Percentiles rank a stretch among this genome's conserved stretches.
These are phyloP conservation scores for Willowsia nigromaculata DNA, from an alignment of 2,888 invertebrate genomes.

Conservation along the genomic window DNA sequence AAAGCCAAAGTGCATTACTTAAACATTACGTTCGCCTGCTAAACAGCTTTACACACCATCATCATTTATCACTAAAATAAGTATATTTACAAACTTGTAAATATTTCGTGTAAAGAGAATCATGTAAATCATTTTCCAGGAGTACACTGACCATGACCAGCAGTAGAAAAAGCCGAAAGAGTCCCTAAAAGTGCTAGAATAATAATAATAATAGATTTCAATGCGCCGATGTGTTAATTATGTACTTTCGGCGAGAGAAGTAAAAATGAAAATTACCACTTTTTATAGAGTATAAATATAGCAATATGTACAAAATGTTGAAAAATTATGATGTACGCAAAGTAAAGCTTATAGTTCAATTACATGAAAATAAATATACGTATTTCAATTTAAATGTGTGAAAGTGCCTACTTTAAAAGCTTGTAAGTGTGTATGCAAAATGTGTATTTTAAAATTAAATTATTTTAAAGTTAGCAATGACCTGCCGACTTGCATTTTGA, in stretches of 20 bases:
- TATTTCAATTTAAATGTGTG: neutral
- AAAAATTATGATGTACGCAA: neutral
- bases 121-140: neutral
- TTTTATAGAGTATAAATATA: neutral
- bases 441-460: constrained; percentile 21
- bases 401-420: no score
- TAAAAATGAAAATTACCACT: constrained; percentile 15
- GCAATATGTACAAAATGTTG: neutral
- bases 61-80: neutral
- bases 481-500: neutral
- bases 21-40: neutral
- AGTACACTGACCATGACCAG: neutral
- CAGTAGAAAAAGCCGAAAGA: neutral
- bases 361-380: neutral
- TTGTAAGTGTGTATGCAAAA: neutral
- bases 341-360: neutral
- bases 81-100: neutral
- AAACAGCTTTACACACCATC: constrained; percentile 37
- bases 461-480: constrained; percentile 16
- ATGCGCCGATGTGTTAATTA: constrained; percentile 25
- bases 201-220: neutral
- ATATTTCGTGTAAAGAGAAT: neutral
- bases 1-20: constrained; percentile 52
- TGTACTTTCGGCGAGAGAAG: constrained; percentile 4
- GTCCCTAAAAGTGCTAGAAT: neutral